These are phyloP conservation scores for Psephotus haematonotus DNA, from an alignment of 2,113 vertebrate species.

Conservation along the genomic window DNA sequence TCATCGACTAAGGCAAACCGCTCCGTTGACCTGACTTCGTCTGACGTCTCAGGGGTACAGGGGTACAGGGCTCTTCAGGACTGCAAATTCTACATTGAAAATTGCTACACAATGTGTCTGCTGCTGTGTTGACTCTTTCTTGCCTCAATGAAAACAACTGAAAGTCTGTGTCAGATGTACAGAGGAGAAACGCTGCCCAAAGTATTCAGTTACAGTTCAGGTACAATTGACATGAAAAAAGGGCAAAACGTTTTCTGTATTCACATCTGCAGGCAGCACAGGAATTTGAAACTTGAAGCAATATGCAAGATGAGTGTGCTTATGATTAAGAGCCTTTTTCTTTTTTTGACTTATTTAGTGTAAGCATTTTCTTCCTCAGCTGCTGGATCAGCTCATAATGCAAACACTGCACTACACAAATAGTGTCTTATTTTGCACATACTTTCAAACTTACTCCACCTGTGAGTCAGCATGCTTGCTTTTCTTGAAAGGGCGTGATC, in stretches of 20 bases:
- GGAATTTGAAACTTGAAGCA: not conserved
- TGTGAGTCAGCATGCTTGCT: not conserved
- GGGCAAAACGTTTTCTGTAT: not conserved
- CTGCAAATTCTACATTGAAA: too few relatives aligned
- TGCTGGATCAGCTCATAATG: not conserved
- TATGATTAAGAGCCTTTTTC: not conserved
- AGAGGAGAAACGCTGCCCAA: not conserved
- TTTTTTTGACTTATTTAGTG: not conserved
- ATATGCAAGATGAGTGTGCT: not conserved
- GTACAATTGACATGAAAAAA: not conserved
- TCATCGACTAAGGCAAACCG: too few relatives aligned
- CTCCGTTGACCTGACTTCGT: too few relatives aligned
- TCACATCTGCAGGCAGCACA: not conserved
- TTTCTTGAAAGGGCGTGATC: not conserved
- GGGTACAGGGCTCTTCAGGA: too few relatives aligned
- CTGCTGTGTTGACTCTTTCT: not conserved
- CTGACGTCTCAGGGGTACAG: too few relatives aligned
- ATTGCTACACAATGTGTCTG: not conserved
- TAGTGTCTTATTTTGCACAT: not conserved
- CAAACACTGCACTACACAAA: not conserved
- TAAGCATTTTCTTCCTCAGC: not conserved
- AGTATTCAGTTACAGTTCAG: not conserved
- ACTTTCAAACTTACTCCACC: not conserved
- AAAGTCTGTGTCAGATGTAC: not conserved
- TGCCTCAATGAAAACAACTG: not conserved